Percentiles rank a stretch among this genome's conserved stretches.
Evolutionary conservation across 2,797 vertebrate species (phyloP).

Genomic region (Myotis daubentonii): DNA sequence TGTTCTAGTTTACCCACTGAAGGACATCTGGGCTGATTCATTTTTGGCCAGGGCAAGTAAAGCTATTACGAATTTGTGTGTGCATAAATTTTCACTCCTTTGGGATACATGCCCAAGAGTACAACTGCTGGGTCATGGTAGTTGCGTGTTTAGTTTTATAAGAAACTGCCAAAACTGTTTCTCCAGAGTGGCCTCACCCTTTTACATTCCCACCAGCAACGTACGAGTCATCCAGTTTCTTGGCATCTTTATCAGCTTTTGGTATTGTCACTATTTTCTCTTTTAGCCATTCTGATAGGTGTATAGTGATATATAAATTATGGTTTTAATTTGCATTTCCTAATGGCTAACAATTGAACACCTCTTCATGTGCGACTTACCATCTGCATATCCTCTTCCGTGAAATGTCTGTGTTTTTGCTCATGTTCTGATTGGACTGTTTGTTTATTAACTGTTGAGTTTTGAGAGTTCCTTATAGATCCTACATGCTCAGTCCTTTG

Average conservation of each 20-base stretch:
- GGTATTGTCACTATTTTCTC: not conserved
- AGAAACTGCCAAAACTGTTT: not conserved
- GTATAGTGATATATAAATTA: not conserved
- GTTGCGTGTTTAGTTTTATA: not conserved
- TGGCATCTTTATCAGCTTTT: not conserved
- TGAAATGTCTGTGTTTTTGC: not conserved
- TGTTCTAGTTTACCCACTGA: not conserved
- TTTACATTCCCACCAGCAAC: not conserved
- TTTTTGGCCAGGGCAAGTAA: not conserved
- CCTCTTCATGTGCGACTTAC: not conserved
- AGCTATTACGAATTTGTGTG: not conserved
- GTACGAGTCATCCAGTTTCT: not conserved
- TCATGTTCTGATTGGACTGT: not conserved
- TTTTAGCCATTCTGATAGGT: not conserved
- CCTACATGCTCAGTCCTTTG: not conserved
- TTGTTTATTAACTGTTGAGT: not conserved
- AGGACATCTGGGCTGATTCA: not conserved
- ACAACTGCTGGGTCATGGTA: not conserved
- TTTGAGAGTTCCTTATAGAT: not conserved
- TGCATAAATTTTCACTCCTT: not conserved
- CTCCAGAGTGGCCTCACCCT: not conserved
- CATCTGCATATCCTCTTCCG: not conserved
- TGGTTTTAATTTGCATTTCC: not conserved
- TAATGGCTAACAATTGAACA: not conserved
- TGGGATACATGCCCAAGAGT: not conserved